Evolutionary conservation across 2,113 vertebrate species (phyloP), one percentile per base, ranked within the genome.

Genomic region (Brachirus orientalis): DNA sequence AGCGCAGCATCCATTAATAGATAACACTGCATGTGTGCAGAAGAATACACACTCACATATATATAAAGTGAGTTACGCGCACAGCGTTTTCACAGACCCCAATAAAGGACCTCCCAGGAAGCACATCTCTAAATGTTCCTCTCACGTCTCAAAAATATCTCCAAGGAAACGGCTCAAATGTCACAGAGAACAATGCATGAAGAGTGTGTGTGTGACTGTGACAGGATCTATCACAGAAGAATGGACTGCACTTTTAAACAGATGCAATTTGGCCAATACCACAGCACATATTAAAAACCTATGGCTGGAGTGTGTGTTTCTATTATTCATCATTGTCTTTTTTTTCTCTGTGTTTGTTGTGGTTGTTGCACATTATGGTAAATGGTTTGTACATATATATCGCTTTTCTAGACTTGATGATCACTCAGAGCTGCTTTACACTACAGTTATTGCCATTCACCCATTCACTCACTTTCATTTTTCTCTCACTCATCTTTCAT

Each of bases 81-180:
- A 83, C 63, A 45, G 63, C 77, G 81, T 77, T 83, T 89, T 86
- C 87, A 77, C 79, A 77, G 76, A 75, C 75, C 72, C 78, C 83
- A 70, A 80, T 80, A 86, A 90, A 89, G 82, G 87, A 88, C 87
- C 89, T 85, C 83, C 90, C 52, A 70, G 85, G 75, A 69, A 84
- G 83, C 70, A 61, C 41, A 28, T 64, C 75, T 88, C 87, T 89
- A 89, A 92, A 92, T 68, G 85, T 79, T 93, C 72, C 81, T 90
- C 89, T 89, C 88, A 90, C 87, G 83, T 89, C 86, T 90, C 89
- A 88, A 91, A 91, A 86, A 75, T 84, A 87, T 91, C 77, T 82
- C 86, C 87, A 89, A 83, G 87, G 89, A 90, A 92, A 90, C 74
- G 6, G 79, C 75, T 90, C 72, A 91, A 91, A 92, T 92, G 89